These are phyloP conservation scores for Agriopis leucophaearia DNA, from an alignment of 2,888 invertebrate species.

Conservation along the genomic window DNA sequence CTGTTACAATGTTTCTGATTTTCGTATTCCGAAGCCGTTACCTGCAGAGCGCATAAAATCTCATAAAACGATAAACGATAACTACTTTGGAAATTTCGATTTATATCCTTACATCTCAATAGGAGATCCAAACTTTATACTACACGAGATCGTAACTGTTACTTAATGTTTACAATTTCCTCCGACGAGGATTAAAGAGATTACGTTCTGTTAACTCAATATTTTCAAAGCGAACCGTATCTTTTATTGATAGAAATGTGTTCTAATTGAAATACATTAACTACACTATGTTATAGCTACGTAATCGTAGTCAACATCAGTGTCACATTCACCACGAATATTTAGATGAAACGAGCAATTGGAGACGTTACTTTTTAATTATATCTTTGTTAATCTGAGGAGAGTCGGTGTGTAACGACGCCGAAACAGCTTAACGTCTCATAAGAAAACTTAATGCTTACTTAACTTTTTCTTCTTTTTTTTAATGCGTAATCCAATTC, in stretches of 20 bases:
- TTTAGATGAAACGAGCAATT: constrained; percentile 45
- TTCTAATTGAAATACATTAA: constrained; percentile 35
- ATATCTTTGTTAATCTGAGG: constrained; percentile 62
- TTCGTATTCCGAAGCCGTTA: constrained; percentile 20
- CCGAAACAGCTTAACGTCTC: constrained; percentile 68
- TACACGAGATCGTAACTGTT: constrained; percentile 23
- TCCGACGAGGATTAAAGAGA: constrained; percentile 24
- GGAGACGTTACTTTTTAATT: constrained; percentile 67
- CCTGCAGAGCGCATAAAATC: constrained; percentile 31
- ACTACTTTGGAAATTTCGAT: constrained; percentile 30
- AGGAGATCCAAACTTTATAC: constrained; percentile 19
- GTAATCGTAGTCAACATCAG: constrained; percentile 34
- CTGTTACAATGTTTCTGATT: constrained; percentile 6
- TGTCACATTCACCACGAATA: constrained; percentile 34
- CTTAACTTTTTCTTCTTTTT: constrained; percentile 1
- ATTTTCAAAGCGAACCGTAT: constrained; percentile 15
- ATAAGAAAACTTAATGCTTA: constrained; percentile 67
- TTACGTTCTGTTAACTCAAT: constrained; percentile 24
- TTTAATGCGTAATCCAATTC: constrained; percentile 57
- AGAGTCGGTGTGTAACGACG: constrained; percentile 63
- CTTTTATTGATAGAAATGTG: constrained; percentile 29
- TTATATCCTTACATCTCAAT: constrained; percentile 31
- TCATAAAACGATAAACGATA: constrained; percentile 35
- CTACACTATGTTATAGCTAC: constrained; percentile 36
- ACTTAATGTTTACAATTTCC: constrained; percentile 36